A percentile compares a stretch with the other conserved stretches of the same genome.
phyloP scores from a whole-genome alignment of 2,888 invertebrate genomes.

The Diabrotica balteata region DNA sequence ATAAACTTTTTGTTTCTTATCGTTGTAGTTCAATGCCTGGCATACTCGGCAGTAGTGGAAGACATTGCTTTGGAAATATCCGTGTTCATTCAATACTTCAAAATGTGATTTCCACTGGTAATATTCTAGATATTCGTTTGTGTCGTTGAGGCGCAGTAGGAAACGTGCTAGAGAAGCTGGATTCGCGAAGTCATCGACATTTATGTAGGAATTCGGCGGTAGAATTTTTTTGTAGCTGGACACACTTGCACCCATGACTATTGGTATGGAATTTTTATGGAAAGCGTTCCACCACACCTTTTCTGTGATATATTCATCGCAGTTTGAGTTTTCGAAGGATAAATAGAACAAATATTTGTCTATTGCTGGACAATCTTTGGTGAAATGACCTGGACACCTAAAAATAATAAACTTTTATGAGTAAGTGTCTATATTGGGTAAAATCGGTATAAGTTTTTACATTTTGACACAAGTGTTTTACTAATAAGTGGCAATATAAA shows the following conservation, averaged over 20 bases:
- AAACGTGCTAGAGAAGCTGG: conserved; percentile 64
- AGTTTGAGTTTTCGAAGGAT: conserved; percentile 74
- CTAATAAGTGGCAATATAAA: too few species aligned
- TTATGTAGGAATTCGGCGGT: conserved; percentile 70
- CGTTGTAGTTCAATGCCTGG: conserved; percentile 72
- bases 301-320: conserved; percentile 74
- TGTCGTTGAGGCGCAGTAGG: conserved; percentile 61
- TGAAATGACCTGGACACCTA: conserved; percentile 72
- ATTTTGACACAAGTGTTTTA: too few species aligned
- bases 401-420: conserved; percentile 44
- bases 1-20: conserved; percentile 57
- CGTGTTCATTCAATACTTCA: conserved; percentile 70
- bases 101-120: conserved; percentile 69
- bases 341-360: conserved; percentile 72
- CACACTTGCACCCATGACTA: conserved; percentile 69
- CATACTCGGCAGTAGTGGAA: conserved; percentile 71
- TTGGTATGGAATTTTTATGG: conserved; percentile 68
- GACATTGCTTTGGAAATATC: conserved; percentile 69
- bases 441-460: too few species aligned
- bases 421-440: not conserved
- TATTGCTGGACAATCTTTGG: conserved; percentile 65
- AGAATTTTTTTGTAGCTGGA: conserved; percentile 62
- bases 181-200: conserved; percentile 65
- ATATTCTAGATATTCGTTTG: conserved; percentile 59
- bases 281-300: conserved; percentile 74